Evolutionary conservation across 2,113 vertebrate genomes (phyloP).

Genomic region (Mobula birostris): DNA sequence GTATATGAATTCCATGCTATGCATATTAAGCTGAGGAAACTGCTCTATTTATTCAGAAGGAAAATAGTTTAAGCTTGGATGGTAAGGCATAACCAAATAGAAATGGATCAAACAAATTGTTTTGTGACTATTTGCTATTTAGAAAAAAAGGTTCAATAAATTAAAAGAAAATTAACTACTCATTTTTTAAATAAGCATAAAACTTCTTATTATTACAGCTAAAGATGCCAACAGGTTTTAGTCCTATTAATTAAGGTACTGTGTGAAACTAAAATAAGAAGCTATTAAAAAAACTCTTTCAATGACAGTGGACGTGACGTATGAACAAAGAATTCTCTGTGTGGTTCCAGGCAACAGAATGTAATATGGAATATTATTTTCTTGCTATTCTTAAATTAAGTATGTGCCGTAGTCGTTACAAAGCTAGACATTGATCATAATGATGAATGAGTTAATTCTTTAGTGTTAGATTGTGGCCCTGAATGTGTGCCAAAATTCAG

Average conservation of each 20-base stretch:
- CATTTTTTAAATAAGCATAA: neutral
- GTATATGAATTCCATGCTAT: too few species aligned
- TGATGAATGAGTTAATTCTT: neutral
- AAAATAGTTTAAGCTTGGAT: neutral
- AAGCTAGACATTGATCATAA: neutral
- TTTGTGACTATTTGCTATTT: neutral
- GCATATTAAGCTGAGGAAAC: neutral
- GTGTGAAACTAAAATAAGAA: neutral
- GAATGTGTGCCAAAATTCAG: neutral
- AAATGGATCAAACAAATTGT: neutral
- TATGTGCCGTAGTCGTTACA: neutral
- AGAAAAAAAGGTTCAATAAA: neutral
- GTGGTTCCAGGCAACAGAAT: neutral
- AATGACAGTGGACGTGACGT: neutral
- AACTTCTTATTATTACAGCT: neutral
- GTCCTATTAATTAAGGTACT: neutral
- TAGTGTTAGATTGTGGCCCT: neutral
- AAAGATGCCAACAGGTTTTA: conserved; percentile 7
- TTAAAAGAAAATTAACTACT: neutral
- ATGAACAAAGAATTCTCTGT: conserved; percentile 13
- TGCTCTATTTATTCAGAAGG: neutral
- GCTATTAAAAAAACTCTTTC: conserved; percentile 22
- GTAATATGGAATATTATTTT: neutral
- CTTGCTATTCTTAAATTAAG: neutral
- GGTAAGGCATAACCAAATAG: neutral